phyloP scores from a whole-genome alignment of 1,140 invertebrate species.

The Frieseomelitta varia region DNA sequence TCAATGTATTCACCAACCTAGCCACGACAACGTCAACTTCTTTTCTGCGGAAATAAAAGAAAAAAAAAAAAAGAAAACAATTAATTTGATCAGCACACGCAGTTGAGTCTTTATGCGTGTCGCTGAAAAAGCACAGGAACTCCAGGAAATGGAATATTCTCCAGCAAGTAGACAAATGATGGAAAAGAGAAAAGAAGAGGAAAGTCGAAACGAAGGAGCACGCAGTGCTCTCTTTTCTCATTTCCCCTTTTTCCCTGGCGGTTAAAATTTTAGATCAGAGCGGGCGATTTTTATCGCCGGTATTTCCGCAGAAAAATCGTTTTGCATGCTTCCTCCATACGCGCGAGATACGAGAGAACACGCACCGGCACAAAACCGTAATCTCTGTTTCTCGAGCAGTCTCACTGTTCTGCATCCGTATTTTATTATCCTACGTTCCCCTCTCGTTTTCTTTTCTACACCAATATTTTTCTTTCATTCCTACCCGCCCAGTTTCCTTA shows the following conservation, averaged over 20 bases:
- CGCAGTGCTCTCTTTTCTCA: background rate
- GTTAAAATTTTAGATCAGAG: slow-evolving; percentile 4
- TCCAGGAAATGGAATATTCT: background rate
- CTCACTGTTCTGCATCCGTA: slow-evolving; percentile 54
- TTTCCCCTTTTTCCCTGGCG: background rate
- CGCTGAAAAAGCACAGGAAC: background rate
- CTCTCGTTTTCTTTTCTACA: background rate
- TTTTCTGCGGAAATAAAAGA: slow-evolving; percentile 23
- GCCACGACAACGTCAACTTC: background rate
- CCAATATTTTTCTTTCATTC: background rate
- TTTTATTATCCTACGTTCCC: slow-evolving; percentile 12
- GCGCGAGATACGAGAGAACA: slow-evolving; percentile 32
- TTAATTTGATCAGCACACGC: background rate
- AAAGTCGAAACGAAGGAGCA: background rate
- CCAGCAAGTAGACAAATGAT: background rate
- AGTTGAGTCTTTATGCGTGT: background rate
- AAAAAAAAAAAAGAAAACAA: too few species aligned
- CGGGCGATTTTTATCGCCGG: background rate
- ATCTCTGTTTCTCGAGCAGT: slow-evolving; percentile 28
- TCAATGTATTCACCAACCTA: background rate
- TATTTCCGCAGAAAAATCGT: slow-evolving; percentile 40
- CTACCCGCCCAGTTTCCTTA: background rate
- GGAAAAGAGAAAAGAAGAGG: background rate
- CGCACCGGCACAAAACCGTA: slow-evolving; percentile 27
- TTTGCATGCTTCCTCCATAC: slow-evolving; percentile 47